Conservation (phyloP, 2,113 vertebrate genomes). For the Sceloporus undulatus region DNA sequence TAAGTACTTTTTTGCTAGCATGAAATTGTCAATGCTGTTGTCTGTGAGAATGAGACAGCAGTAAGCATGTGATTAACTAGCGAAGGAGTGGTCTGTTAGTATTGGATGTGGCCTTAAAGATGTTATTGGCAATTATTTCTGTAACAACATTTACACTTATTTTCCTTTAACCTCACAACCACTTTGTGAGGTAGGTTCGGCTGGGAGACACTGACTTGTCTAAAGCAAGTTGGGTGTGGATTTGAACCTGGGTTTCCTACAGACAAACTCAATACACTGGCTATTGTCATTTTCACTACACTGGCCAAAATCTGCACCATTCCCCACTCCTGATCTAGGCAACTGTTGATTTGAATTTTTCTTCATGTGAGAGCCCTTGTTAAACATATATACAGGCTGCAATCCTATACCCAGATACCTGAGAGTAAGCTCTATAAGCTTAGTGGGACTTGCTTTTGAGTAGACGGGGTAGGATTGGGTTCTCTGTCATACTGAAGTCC, state of each 20-base stretch:
- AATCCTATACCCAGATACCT: not conserved
- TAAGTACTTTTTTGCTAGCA: constrained; percentile 12
- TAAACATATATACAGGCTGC: not conserved
- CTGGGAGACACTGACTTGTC: constrained; percentile 3
- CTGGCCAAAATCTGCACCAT: not conserved
- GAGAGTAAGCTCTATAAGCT: not conserved
- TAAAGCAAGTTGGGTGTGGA: not conserved
- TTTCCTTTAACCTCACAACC: constrained; percentile 17
- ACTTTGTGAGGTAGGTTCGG: not conserved
- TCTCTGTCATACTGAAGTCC: not conserved
- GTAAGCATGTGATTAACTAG: constrained; percentile 24
- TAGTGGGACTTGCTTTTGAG: constrained; percentile 1
- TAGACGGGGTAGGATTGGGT: not conserved
- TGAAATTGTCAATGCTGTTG: constrained; percentile 47
- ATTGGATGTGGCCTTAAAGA: constrained; percentile 10
- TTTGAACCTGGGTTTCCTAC: not conserved
- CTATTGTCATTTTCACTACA: not conserved
- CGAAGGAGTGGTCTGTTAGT: constrained; percentile 13
- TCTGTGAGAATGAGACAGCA: constrained; percentile 24
- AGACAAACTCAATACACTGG: not conserved
- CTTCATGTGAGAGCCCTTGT: constrained; percentile 16
- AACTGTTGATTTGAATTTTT: not conserved
- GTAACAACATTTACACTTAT: not conserved
- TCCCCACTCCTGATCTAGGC: not conserved
- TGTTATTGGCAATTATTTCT: constrained; percentile 16